Conservation (phyloP, 2,113 vertebrate species). For the Phrynosoma blainvillii region DNA sequence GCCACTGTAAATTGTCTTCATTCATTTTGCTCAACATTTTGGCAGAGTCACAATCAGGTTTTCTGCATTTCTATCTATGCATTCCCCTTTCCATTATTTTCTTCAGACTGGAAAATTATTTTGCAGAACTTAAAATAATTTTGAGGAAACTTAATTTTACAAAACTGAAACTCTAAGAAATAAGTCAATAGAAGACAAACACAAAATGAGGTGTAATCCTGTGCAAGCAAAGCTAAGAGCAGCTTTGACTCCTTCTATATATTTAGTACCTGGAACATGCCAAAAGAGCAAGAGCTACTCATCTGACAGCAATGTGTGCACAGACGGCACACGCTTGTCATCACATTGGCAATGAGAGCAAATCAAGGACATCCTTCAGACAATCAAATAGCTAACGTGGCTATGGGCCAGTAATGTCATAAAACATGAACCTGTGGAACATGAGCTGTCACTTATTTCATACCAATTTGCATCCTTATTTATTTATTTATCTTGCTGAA, state of each 20-base stretch:
- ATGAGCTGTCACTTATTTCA: constrained; percentile 71
- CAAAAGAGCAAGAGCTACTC: constrained; percentile 46
- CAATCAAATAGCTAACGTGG: constrained; percentile 64
- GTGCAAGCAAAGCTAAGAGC: not conserved
- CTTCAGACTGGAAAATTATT: constrained; percentile 43
- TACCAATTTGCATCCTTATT: constrained; percentile 69
- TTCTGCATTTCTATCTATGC: not conserved
- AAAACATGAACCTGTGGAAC: constrained; percentile 71
- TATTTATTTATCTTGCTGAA: constrained; percentile 76
- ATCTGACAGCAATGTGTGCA: constrained; percentile 28
- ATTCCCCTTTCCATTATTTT: constrained; percentile 1
- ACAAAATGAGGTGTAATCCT: not conserved
- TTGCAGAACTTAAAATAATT: constrained; percentile 1
- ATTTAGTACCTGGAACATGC: constrained; percentile 16
- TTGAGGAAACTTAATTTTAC: not conserved
- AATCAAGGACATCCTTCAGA: constrained; percentile 71
- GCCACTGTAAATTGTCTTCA: not conserved
- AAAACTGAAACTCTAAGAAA: not conserved
- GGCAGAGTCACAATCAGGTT: constrained; percentile 2
- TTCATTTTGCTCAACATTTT: not conserved
- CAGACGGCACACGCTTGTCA: constrained; percentile 60
- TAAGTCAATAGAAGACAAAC: no score
- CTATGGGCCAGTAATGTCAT: constrained; percentile 68
- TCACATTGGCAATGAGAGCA: constrained; percentile 58
- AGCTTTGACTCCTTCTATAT: not conserved